Evolutionary conservation across 92 coral and sea anemone genomes (phyloP).

Genomic region (Phenganax stokvisi): DNA sequence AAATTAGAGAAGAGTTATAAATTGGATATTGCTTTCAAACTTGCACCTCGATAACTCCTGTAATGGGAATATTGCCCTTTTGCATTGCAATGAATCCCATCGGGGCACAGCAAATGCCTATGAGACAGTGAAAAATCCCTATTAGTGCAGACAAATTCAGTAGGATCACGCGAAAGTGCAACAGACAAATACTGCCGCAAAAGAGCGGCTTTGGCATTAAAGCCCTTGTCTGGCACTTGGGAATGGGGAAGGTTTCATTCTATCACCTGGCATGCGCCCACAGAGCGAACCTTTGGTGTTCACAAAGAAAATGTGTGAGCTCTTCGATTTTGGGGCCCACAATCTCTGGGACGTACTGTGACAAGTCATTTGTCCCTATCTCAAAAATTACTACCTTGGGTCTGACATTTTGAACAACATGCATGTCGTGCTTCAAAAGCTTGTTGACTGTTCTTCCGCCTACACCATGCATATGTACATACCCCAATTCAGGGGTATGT

Average conservation of each 20-base stretch:
- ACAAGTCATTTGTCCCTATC: conserved; percentile 1
- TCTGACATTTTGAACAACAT: background rate
- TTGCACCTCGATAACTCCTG: conserved; percentile 60
- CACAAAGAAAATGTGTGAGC: background rate
- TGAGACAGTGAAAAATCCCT: background rate
- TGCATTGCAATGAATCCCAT: conserved; percentile 45
- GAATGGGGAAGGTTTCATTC: background rate
- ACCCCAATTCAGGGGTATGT: no score
- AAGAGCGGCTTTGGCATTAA: conserved; percentile 1
- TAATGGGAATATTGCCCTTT: conserved; percentile 48
- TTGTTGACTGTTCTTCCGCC: background rate
- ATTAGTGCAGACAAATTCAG: conserved; percentile 41
- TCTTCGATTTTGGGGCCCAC: background rate
- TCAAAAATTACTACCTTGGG: background rate
- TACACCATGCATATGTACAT: background rate
- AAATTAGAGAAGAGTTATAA: background rate
- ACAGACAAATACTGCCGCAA: conserved; percentile 25
- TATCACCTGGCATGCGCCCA: conserved; percentile 44
- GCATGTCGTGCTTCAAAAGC: background rate
- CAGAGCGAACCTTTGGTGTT: conserved; percentile 18
- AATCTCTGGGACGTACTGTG: background rate
- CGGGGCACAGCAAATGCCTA: conserved; percentile 2
- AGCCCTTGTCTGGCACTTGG: background rate
- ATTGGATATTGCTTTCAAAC: conserved; percentile 46
- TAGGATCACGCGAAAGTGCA: conserved; percentile 32